These are phyloP conservation scores for Carassius auratus DNA, from an alignment of 2,113 vertebrate genomes.

Conservation along the genomic window DNA sequence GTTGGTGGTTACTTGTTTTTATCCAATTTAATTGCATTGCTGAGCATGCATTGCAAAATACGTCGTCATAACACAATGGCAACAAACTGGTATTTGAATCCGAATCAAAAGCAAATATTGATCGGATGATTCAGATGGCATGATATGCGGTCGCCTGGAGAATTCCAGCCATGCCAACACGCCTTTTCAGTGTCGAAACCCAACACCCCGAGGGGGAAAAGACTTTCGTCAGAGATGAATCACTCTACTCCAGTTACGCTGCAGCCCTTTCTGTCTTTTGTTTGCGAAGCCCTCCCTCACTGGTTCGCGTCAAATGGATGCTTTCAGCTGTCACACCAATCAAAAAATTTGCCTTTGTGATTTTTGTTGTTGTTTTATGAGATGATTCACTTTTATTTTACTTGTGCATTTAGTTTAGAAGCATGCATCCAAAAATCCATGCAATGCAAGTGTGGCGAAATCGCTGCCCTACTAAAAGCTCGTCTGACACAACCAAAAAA, in stretches of 20 bases:
- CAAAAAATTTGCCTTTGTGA: too few relatives aligned
- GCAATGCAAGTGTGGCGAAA: too few relatives aligned
- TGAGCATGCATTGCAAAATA: not conserved
- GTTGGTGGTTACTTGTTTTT: too few relatives aligned
- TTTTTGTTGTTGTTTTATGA: too few relatives aligned
- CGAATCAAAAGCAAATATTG: not conserved
- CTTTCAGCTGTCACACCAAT: too few relatives aligned
- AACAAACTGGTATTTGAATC: not conserved
- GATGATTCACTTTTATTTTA: too few relatives aligned
- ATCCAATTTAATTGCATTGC: too few relatives aligned
- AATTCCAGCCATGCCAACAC: conserved; percentile 64
- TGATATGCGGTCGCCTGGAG: not conserved
- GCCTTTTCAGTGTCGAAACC: conserved; percentile 70
- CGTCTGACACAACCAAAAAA: too few relatives aligned
- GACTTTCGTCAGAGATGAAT: conserved; percentile 61
- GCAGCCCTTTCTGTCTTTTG: conserved; percentile 56
- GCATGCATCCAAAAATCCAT: too few relatives aligned
- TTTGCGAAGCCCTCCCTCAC: conserved; percentile 61
- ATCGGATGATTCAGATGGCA: not conserved
- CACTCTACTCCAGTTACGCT: conserved; percentile 64
- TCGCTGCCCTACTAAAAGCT: too few relatives aligned
- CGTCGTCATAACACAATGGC: not conserved
- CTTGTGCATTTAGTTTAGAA: too few relatives aligned
- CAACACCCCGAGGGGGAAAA: conserved; percentile 58
- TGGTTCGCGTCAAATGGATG: conserved; percentile 40